Evolutionary conservation across 1,140 invertebrate genomes (phyloP), one percentile per base, ranked within the genome.

Genomic region (Rhizoglyphus robini): DNA sequence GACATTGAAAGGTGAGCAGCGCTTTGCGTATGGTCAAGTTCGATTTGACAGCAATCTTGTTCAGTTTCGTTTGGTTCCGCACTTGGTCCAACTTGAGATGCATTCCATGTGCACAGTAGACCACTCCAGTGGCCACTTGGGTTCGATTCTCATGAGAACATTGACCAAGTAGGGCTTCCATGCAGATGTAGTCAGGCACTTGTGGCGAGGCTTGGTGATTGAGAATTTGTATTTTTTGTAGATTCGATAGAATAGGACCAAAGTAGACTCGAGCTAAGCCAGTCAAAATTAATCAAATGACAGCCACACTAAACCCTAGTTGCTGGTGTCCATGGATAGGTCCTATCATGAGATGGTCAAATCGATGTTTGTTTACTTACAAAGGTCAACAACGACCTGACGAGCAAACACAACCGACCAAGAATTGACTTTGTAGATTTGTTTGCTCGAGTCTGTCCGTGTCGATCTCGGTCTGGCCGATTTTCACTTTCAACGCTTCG

Each of bases 231-330:
- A 54, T 23, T 11, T 54, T 11, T 11, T 54, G 51, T 11, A 23
- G 8, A 32, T 25, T 11, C 18, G 18, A 11, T 11, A 41, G 8
- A 41, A 41, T 18, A 11, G 18, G 8, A n/a, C n/a, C n/a, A n/a
- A n/a, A n/a, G n/a, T n/a, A n/a, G n/a, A n/a, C n/a, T n/a, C n/a
- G n/a, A n/a, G n/a, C n/a, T n/a, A n/a, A 18, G 36, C 18, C 36
- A 41, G 36, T 41, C 8, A 54, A 54, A 8, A 54, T 54, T 54
- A 54, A 54, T 54, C 51, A 54, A 41, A 46, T 46, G 15, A 23
- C 41, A 46, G 15, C 41, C 15, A 46, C 41, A 46, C 41, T 46
- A 23, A 23, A 46, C 41, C 23, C 41, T 46, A 23, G 41, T 23
- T 46, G 41, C 15, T 46, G n/a, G n/a, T n/a, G n/a, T 15, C 51